phyloP scores from a whole-genome alignment of 2,888 invertebrate species.

The Apodemia zela region DNA sequence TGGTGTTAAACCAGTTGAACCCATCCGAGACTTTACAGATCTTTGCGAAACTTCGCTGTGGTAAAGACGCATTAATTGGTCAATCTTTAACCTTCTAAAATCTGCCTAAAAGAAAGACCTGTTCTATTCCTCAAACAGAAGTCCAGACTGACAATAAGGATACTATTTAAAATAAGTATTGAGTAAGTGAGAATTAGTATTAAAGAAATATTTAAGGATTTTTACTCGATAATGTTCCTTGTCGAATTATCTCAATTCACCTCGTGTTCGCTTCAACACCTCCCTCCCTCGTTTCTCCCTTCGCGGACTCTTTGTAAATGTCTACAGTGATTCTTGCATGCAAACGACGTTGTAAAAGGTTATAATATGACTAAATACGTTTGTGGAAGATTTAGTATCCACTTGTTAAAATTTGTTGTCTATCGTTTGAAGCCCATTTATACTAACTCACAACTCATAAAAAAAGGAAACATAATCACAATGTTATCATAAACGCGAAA shows the following conservation, averaged over 20 bases:
- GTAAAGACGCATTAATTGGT: too few species aligned
- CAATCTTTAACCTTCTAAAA: too few species aligned
- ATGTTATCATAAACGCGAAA: neutral
- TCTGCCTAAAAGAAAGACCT: too few species aligned
- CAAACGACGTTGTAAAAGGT: slow-evolving; percentile 72
- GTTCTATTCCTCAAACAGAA: too few species aligned
- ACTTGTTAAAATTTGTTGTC: neutral
- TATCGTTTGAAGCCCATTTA: neutral
- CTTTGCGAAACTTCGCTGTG: too few species aligned
- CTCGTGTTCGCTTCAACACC: slow-evolving; percentile 65
- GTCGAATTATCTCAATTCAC: slow-evolving; percentile 38
- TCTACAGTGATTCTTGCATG: slow-evolving; percentile 80
- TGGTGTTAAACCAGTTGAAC: too few species aligned
- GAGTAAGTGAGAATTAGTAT: too few species aligned
- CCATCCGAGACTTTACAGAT: too few species aligned
- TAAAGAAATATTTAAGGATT: neutral
- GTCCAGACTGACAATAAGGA: too few species aligned
- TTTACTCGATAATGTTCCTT: neutral
- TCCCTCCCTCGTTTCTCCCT: slow-evolving; percentile 42
- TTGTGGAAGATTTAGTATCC: slow-evolving; percentile 34
- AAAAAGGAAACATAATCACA: neutral
- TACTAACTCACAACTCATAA: neutral
- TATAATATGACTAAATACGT: slow-evolving; percentile 72
- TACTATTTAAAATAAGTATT: too few species aligned
- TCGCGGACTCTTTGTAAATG: slow-evolving; percentile 73